Base-by-base conservation (phyloP, 1,140 invertebrate species). In the Drosophila seguyi region DNA sequence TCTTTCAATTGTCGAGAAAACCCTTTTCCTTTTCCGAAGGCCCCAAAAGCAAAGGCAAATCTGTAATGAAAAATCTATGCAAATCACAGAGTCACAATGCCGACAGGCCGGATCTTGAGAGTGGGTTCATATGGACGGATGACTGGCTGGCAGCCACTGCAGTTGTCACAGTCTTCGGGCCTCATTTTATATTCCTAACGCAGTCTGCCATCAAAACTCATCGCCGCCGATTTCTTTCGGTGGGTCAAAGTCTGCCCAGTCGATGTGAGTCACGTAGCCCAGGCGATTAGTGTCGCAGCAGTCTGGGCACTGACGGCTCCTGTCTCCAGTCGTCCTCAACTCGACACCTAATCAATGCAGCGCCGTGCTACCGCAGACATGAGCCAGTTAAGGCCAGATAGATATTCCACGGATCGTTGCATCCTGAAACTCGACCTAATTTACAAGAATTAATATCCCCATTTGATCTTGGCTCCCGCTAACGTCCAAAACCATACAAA, bases 51-150 rank as follows among this genome's bases (percentile, higher is more conserved):
- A 18, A 56, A 34, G 42, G 52, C 73, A 66, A 85, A 85, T 85
- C 82, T 85, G 65, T 85, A 85, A 85, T 85, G 82, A 85, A 85
- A 85, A 85, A 85, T 85, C 82, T 85, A 85, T 85, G 82, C 82
- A 85, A 85, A 85, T 85, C 82, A 81, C 67, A 79, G 75, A 59
- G 34, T 55, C 52, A 55, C 34, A 55, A 55, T 39, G 36, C 29
- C 16, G 62, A 47, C 42, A 61, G 56, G 68, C 75, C 57, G 50
- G 14, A 65, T 45, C 34, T 44, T 31, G n/a, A n/a, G 34, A 65
- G n/a, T n/a, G 47, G 44, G 14, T 52, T 50, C 71, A 79, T 83
- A 83, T 83, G 79, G 67, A 56, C 55, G 39, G 39, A 34, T 42
- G 55, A 34, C 61, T 74, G 36, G 73, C 67, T 77, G 81, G 79